Percentiles rank a stretch among this genome's conserved stretches.
Evolutionary conservation across 2,113 vertebrate species (phyloP).

Genomic region (Mormyrus iriodes): DNA sequence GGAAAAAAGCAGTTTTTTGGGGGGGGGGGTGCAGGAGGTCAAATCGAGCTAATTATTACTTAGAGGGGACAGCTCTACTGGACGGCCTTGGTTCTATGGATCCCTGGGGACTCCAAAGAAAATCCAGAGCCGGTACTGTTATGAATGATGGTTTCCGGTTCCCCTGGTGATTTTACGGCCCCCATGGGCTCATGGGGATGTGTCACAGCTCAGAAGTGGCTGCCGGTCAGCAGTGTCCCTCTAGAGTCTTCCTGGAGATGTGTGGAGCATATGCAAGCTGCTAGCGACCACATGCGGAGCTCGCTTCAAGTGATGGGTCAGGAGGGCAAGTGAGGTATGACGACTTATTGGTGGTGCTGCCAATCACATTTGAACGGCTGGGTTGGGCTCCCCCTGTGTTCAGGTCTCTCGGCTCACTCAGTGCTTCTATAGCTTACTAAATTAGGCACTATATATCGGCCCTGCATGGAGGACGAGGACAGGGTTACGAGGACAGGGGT

Average conservation of each 20-base stretch:
- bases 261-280: background rate
- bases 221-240: background rate
- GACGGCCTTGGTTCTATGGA: conserved; percentile 75
- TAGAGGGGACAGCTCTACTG: conserved; percentile 65
- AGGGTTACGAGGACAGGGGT: background rate
- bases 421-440: background rate
- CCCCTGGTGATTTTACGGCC: conserved; percentile 1
- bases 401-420: background rate
- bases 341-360: background rate
- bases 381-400: background rate
- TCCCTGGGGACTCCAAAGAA: conserved; percentile 65
- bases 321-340: background rate
- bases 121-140: conserved; percentile 48
- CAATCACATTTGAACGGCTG: background rate
- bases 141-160: conserved; percentile 44
- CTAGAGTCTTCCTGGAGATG: background rate
- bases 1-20: conserved; percentile 41
- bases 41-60: conserved; percentile 85
- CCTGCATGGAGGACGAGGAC: background rate
- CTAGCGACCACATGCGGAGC: background rate
- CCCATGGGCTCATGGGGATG: background rate
- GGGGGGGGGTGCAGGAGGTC: conserved; percentile 53
- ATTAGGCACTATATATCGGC: background rate
- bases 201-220: background rate
- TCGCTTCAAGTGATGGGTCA: background rate